phyloP scores from a whole-genome alignment of 2,113 vertebrate species.

The Coturnix japonica region DNA sequence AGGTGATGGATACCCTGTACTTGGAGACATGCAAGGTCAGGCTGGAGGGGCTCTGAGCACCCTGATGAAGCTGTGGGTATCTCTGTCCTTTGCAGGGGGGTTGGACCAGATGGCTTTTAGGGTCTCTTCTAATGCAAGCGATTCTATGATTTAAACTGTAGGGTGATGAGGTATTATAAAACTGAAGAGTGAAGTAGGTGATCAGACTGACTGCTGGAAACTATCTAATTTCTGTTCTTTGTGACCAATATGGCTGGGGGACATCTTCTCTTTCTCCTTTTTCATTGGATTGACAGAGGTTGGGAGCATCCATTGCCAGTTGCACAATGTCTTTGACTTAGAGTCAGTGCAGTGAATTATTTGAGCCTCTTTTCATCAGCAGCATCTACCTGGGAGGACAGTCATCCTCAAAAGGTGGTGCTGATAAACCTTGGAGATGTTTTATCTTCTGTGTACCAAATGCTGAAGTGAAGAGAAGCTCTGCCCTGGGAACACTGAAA shows the following conservation, averaged over 20 bases:
- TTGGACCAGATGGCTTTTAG: too few relatives aligned
- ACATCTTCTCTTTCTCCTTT: neutral
- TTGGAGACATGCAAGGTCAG: too few relatives aligned
- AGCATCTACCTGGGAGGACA: neutral
- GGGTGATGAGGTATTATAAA: too few relatives aligned
- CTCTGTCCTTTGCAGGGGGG: too few relatives aligned
- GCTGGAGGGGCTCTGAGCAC: too few relatives aligned
- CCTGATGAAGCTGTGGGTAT: too few relatives aligned
- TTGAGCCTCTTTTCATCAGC: neutral
- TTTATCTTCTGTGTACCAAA: neutral
- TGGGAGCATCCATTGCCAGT: neutral
- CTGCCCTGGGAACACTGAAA: neutral
- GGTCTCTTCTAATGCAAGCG: too few relatives aligned
- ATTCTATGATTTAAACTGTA: too few relatives aligned
- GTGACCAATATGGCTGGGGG: neutral
- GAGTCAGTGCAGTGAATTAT: neutral
- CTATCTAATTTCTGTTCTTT: too few relatives aligned
- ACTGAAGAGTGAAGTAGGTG: too few relatives aligned
- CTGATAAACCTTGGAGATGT: neutral
- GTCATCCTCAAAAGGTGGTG: neutral
- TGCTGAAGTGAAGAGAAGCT: neutral
- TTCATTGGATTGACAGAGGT: accelerated
- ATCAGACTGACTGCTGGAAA: too few relatives aligned
- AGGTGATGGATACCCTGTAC: too few relatives aligned
- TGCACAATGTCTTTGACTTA: neutral